These are phyloP conservation scores for Leptinotarsa haldemani DNA, from an alignment of 2,888 invertebrate species.

Conservation along the genomic window DNA sequence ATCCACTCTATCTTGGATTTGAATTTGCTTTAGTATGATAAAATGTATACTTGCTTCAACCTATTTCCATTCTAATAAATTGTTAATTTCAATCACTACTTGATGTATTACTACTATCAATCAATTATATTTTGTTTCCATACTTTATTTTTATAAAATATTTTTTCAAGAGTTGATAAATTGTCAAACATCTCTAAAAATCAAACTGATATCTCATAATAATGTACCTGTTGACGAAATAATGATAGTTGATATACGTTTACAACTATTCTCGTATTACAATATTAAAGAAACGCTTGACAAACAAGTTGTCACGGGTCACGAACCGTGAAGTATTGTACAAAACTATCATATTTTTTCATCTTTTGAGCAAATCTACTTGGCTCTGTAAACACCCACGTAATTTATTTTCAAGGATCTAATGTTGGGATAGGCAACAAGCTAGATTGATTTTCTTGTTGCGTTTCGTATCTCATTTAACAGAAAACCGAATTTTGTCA, in stretches of 20 bases:
- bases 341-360: conserved; percentile 10
- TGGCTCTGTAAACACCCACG: neutral
- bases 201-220: neutral
- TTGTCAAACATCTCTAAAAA: no score
- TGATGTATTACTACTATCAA: no score
- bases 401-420: neutral
- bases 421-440: neutral
- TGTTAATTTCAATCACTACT: no score
- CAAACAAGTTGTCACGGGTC: neutral
- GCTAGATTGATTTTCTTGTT: no score
- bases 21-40: no score
- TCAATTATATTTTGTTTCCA: no score
- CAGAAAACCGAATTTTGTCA: neutral
- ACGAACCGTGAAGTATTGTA: neutral
- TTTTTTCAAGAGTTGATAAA: no score
- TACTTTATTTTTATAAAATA: no score
- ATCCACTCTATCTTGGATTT: no score
- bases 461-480: no score
- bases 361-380: conserved; percentile 1
- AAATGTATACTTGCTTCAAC: no score
- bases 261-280: conserved; percentile 13
- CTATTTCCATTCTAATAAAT: no score
- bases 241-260: conserved; percentile 9
- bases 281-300: conserved; percentile 1
- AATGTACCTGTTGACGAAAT: neutral